These are phyloP conservation scores for Melanocharis versteri DNA, from an alignment of 2,113 vertebrate species.

Conservation along the genomic window DNA sequence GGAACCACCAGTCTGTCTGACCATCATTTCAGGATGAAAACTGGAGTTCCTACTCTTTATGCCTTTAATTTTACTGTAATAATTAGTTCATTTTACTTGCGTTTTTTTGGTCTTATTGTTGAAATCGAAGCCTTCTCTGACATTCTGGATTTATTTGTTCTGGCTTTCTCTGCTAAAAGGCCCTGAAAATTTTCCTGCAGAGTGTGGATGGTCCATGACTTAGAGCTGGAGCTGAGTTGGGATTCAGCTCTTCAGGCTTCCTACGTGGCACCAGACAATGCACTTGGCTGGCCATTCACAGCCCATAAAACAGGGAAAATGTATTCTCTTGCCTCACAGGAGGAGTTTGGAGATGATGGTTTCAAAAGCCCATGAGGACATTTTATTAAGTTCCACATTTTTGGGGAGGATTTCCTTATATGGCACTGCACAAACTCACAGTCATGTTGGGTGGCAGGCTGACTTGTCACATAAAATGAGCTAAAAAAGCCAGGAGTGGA, in stretches of 20 bases:
- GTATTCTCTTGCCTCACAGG: not conserved
- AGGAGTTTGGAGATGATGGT: not conserved
- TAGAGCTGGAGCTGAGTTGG: not conserved
- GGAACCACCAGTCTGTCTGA: not conserved
- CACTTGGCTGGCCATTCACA: not conserved
- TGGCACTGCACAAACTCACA: not conserved
- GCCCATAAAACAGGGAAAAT: not conserved
- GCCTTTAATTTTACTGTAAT: not conserved
- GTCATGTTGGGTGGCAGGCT: not conserved
- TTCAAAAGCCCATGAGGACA: not conserved
- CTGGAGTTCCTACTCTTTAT: not conserved
- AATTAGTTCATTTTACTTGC: not conserved
- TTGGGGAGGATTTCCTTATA: not conserved
- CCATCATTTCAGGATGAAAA: not conserved
- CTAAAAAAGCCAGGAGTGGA: not conserved
- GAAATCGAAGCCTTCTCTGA: not conserved
- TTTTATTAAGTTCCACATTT: not conserved
- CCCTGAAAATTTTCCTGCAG: not conserved
- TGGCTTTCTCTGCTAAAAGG: not conserved
- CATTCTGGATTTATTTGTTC: not conserved
- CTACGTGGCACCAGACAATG: not conserved
- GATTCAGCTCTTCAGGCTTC: not conserved
- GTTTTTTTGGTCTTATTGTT: not conserved
- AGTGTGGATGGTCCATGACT: not conserved
- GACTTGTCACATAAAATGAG: not conserved